These are phyloP conservation scores for Neomonachus schauinslandi DNA, from an alignment of 2,113 vertebrate genomes.

Conservation along the genomic window DNA sequence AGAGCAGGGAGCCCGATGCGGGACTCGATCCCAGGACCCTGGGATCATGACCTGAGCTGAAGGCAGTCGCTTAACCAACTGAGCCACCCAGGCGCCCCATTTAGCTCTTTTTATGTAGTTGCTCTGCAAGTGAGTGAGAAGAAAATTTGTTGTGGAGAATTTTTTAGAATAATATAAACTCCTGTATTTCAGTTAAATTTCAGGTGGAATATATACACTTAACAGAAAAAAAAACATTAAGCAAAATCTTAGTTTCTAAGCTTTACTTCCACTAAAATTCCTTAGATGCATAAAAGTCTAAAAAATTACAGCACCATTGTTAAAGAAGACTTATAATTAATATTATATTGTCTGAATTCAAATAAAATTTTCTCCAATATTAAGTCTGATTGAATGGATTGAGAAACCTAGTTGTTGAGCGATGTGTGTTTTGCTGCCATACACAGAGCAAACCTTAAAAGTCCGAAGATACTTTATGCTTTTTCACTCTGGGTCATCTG, in stretches of 20 bases:
- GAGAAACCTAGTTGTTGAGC: background rate
- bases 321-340: background rate
- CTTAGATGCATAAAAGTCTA: constrained; percentile 13
- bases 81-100: too few species aligned
- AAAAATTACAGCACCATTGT: background rate
- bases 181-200: constrained; percentile 4
- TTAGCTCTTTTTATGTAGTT: background rate
- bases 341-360: background rate
- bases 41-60: too few species aligned
- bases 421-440: background rate
- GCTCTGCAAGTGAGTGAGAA: background rate
- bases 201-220: background rate
- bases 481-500: background rate
- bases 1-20: too few species aligned
- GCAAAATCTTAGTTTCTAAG: background rate
- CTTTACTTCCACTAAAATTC: background rate
- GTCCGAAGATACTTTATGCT: background rate
- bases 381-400: background rate
- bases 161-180: constrained; percentile 6
- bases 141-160: background rate
- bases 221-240: background rate
- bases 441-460: background rate
- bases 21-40: too few species aligned
- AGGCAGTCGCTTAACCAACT: too few species aligned
- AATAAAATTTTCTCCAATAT: background rate